phyloP scores from a whole-genome alignment of 2,797 vertebrate genomes.

The Rhyacichthys aspro region DNA sequence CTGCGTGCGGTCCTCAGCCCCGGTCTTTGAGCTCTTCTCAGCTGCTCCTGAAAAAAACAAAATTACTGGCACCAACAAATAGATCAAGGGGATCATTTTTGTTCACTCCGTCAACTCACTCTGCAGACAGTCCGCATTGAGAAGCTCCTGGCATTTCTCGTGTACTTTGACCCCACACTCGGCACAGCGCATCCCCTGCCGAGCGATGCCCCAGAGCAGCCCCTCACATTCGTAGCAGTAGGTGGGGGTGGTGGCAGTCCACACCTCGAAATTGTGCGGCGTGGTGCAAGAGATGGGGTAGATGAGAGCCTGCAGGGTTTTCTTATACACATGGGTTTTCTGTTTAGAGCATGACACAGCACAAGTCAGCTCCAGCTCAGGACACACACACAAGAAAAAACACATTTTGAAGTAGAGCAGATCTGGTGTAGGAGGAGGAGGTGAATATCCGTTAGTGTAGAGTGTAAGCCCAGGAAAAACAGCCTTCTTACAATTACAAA shows the following conservation, averaged over 20 bases:
- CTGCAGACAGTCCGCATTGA: conserved; percentile 97
- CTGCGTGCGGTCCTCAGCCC: conserved; percentile 92
- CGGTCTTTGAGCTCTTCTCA: conserved; percentile 95
- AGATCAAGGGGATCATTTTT: too few relatives aligned
- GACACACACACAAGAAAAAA: neutral
- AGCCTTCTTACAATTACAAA: too few relatives aligned
- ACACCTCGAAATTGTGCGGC: conserved; percentile 95
- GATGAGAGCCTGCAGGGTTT: conserved; percentile 95
- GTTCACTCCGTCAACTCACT: conserved; percentile 64
- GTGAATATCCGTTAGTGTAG: too few relatives aligned
- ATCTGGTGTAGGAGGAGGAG: too few relatives aligned
- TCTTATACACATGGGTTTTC: conserved; percentile 96
- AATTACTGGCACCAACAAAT: neutral
- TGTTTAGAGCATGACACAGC: conserved; percentile 50
- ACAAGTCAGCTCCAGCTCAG: neutral
- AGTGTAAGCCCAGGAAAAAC: too few relatives aligned
- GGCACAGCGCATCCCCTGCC: conserved; percentile 95
- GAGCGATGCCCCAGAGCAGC: conserved; percentile 94
- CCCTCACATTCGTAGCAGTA: conserved; percentile 99
- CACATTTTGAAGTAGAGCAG: too few relatives aligned
- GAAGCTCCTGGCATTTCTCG: conserved; percentile 97
- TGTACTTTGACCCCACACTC: conserved; percentile 99
- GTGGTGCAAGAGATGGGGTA: conserved; percentile 98
- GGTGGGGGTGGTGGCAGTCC: conserved; percentile 95
- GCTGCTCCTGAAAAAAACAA: conserved; percentile 85